Evolutionary conservation across 2,888 invertebrate genomes (phyloP), one percentile per base, ranked within the genome.

Genomic region (Nasonia oneida): DNA sequence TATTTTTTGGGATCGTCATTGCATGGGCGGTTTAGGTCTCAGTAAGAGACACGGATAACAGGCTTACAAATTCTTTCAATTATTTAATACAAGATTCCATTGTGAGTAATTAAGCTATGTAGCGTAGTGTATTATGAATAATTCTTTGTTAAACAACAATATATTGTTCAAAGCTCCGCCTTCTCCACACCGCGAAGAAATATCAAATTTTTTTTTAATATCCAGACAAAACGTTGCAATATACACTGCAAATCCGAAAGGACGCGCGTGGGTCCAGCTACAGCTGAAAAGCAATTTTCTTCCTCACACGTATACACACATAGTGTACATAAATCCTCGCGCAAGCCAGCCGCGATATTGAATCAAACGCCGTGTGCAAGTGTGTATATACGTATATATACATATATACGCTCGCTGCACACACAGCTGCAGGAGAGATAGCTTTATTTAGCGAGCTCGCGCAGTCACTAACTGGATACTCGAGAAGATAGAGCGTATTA

Each of bases 281-380:
- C 33, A 50, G 37, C 71, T 80, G n/a, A 53, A 71, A 80, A 12
- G 50, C 71, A 71, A 80, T 71, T 71, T 79, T 79, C 37, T 37
- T 64, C 64, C 64, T 29, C 64, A 64, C 64, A 29, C 64, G 33
- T 33, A 67, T n/a, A 53, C 3, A 67, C 33, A 67, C 33, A 67
- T 14, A 67, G 3, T 23, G 67, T 50, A 71, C 37, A 50, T 74
- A 74, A 74, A 47, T 74, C 74, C 47, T n/a, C 23, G 29, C 29
- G 47, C 14, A 67, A 67, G 67, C 67, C 57, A 61, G 57, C 57
- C 42, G 42, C 14, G 73, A 29, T 73, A 73, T 73, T 73, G 73
- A 73, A 73, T 73, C 39, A 73, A 39, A 71, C 15, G 23, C n/a
- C 23, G 23, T 18, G 57, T 61, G 18, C 57, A 61, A 61, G 57